These are phyloP conservation scores for Paedocypris micromegethes DNA, from an alignment of 2,797 vertebrate genomes.

Conservation along the genomic window DNA sequence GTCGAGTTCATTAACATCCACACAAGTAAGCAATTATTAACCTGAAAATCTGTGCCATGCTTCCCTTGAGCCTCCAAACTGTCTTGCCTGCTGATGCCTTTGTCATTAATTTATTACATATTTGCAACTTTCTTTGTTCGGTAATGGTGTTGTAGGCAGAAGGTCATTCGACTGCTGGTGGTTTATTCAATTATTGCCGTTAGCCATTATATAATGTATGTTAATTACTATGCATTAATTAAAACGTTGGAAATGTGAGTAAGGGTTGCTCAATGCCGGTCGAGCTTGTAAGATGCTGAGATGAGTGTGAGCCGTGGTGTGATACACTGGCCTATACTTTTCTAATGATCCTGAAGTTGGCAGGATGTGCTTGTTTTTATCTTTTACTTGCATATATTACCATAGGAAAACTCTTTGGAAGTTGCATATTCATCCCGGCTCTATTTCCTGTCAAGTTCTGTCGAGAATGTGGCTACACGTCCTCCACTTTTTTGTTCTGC, in stretches of 20 bases:
- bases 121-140: conserved; percentile 16
- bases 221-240: conserved; percentile 42
- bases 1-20: conserved; percentile 41
- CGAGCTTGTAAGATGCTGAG: conserved; percentile 10
- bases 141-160: conserved; percentile 13
- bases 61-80: conserved; percentile 25
- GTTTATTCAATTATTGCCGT: conserved; percentile 29
- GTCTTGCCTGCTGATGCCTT: conserved; percentile 28
- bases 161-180: conserved; percentile 19
- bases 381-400: too few relatives aligned
- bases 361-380: conserved; percentile 25
- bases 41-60: conserved; percentile 37
- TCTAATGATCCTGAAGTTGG: conserved; percentile 9
- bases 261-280: conserved; percentile 15
- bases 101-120: conserved; percentile 22
- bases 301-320: conserved; percentile 29
- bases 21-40: conserved; percentile 47
- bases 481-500: conserved; percentile 27
- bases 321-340: background rate
- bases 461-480: conserved; percentile 22
- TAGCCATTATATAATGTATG: conserved; percentile 19
- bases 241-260: conserved; percentile 33
- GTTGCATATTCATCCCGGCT: conserved; percentile 19
- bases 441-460: conserved; percentile 9
- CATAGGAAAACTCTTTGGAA: background rate